phyloP scores from a whole-genome alignment of 2,113 vertebrate species.

The Motacilla alba region DNA sequence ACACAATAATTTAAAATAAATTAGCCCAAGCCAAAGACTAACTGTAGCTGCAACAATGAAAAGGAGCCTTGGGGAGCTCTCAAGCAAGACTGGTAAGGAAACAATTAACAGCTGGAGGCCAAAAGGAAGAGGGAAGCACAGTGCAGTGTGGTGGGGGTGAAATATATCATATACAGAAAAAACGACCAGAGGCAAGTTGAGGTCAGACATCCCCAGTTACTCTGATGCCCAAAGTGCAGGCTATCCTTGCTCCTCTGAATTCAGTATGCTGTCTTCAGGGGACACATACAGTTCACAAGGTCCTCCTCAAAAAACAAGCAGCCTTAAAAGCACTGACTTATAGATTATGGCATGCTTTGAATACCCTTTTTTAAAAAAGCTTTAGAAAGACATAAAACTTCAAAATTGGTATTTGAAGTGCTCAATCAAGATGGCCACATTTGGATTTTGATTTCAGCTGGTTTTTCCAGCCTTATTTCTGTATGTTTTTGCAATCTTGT shows the following conservation, averaged over 20 bases:
- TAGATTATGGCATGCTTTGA: background rate
- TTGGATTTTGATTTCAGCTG: background rate
- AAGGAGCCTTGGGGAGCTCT: background rate
- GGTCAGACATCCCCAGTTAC: background rate
- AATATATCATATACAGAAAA: background rate
- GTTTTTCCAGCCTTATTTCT: background rate
- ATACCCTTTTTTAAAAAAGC: background rate
- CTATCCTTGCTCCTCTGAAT: background rate
- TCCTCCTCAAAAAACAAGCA: background rate
- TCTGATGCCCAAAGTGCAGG: background rate
- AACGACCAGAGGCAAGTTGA: background rate
- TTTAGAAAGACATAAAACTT: background rate
- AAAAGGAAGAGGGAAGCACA: background rate
- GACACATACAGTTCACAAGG: background rate
- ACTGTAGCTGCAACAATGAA: background rate
- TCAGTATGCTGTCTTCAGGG: background rate
- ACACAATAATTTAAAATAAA: background rate
- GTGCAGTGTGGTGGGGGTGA: background rate
- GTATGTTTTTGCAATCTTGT: background rate
- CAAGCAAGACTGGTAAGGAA: background rate
- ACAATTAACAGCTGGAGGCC: background rate
- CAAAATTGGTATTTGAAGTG: background rate
- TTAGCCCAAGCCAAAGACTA: conserved; percentile 11
- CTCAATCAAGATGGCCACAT: background rate
- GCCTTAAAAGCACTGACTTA: background rate